Base-by-base conservation (phyloP, 2,113 vertebrate genomes). In the Periophthalmodon schlosseri region DNA sequence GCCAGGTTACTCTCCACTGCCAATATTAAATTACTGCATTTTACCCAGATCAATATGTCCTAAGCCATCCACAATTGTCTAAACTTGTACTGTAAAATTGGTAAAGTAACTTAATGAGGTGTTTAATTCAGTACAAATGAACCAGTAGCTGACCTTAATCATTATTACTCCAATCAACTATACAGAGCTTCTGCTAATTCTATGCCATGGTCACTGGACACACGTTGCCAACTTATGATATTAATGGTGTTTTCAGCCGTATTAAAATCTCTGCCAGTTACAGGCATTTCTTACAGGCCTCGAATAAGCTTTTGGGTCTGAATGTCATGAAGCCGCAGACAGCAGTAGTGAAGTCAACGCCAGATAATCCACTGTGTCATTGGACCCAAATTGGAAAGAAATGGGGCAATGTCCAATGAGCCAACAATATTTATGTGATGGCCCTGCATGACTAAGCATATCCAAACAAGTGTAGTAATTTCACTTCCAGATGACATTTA, bases 401-500 rank as follows among this genome's bases (percentile, higher is more conserved):
- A 63, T 63, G 28, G 21, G 54, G 12, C 20, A 23, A 28, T 14
- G 58, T 28, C 21, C 24, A 60, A 60, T 33, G 28, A 34, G 28
- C 6, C 14, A 5, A 34, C 60, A 3, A 18, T 18, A 63, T 63
- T 63, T 63, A 14, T 14, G 28, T 34, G 15, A 6, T 3, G 60
- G 24, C 60, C 60, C 16, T 14, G 63, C 34, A 39, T 65, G 34
- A 65, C 63, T n/a, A 39, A 65, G 34, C 63, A 21, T 10, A n/a
- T 44, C 33, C 33, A 65, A 21, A 44, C 33, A 5, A 39, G 14
- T 16, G 7, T 12, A 20, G 34, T 21, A 9, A 44, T 39, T 65
- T 21, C 20, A 44, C 20, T 54, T 28, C 52, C 66, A 36, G n/a
- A 24, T 49, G 57, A 60, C 63, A 54, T 68, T 70, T 80, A n/a